phyloP scores from a whole-genome alignment of 1,140 invertebrate species.

The Lepeophtheirus salmonis region DNA sequence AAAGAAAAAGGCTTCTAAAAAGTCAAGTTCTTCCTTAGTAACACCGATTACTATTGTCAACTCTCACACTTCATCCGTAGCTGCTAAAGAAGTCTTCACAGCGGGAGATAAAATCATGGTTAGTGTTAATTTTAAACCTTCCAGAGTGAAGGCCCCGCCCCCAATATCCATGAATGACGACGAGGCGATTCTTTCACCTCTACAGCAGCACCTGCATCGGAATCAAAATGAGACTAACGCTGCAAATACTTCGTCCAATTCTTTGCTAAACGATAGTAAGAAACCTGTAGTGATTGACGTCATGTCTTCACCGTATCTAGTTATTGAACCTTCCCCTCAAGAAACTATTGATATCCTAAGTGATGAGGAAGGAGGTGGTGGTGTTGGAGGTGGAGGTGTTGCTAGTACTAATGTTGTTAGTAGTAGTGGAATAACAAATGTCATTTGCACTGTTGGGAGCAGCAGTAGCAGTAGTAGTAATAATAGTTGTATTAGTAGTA shows the following conservation, averaged over 20 bases:
- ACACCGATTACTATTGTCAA: not conserved
- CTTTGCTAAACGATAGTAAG: not conserved
- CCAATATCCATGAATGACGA: not conserved
- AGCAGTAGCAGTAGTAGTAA: not conserved
- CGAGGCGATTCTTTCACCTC: not conserved
- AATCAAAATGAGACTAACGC: not conserved
- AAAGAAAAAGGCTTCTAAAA: not conserved
- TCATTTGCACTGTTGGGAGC: slow-evolving; percentile 7
- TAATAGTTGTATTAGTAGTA: too few species aligned
- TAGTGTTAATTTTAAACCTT: slow-evolving; percentile 14
- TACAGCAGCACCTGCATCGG: too few species aligned
- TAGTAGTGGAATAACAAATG: slow-evolving; percentile 3
- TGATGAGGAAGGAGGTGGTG: not conserved
- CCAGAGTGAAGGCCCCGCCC: not conserved
- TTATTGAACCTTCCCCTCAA: slow-evolving; percentile 10
- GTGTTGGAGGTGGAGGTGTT: too few species aligned
- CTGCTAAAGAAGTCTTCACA: slow-evolving; percentile 12
- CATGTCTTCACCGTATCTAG: slow-evolving; percentile 11
- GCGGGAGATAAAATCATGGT: slow-evolving; percentile 17
- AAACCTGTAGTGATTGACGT: slow-evolving; percentile 13
- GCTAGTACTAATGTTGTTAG: too few species aligned
- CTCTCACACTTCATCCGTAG: not conserved
- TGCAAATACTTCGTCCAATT: not conserved
- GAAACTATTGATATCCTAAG: slow-evolving; percentile 11
- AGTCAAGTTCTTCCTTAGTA: not conserved